Base-by-base conservation (phyloP, 2,113 vertebrate species). In the Chlorodrepanis virens region DNA sequence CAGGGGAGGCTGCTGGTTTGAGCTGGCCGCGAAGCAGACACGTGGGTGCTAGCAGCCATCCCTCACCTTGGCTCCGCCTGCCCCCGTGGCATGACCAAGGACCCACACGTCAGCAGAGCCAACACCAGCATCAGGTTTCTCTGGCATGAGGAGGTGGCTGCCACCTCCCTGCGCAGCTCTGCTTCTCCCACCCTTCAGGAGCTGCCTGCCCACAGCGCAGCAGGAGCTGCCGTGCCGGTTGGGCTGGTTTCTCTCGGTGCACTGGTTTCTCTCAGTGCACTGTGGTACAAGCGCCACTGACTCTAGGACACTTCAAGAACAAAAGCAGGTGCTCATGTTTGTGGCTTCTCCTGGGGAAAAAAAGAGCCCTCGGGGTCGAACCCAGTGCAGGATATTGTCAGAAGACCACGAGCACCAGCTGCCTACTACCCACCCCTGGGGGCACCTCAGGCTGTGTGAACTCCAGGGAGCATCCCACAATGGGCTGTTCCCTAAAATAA, bases 191-290 rank as follows among this genome's bases (percentile, higher is more conserved):
- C 57, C 60, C 78, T 23, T 12, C 0, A 0, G 19, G 44, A 87
- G 60, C 69, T 87, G 52, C 44, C 63, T 61, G 50, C 52, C 11
- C 9, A 35, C 9, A 1, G 60, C 2, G 5, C 49, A 50, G 71
- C 4, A 2, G 28, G 37, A 89, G 83, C 84, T 70, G 87, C 47
- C 0, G 0, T 70, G 87, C 96, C 27, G 42, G 95, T 86, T 77
- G 35, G 89, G 83, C 83, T 53, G 72, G 96, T 97, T 95, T 91
- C 65, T 75, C 28, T 59, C 78, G 13, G 40, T 6, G 44, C 81
- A 92, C 39, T 63, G 63, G 35, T 35, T 35, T 35, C 35, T 35
- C 35, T 35, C 35, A 35, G 35, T 35, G 44, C 81, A 92, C 39
- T 63, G 63, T 44, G n/a, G 59, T 11, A 39, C 8, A 33, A 61